Percentiles rank a stretch among this genome's conserved stretches.
Conservation (phyloP, 2,113 vertebrate species). For the Stictonetta naevosa region DNA sequence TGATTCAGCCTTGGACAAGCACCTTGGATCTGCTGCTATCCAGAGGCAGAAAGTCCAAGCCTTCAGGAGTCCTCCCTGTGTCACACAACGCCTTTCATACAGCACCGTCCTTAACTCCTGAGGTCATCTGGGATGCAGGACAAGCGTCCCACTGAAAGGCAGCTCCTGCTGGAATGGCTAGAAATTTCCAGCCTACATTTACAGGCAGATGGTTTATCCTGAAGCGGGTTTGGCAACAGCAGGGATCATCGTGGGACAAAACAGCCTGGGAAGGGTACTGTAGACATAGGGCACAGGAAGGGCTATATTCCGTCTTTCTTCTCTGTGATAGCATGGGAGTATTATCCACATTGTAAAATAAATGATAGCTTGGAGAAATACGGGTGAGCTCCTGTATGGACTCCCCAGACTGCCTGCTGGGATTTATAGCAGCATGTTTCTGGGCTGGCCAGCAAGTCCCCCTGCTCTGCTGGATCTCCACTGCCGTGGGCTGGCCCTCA, state of each 20-base stretch:
- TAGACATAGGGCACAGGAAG: neutral
- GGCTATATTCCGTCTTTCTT: neutral
- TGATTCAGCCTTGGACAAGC: neutral
- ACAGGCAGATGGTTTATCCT: neutral
- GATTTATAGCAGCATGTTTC: neutral
- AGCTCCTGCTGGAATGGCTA: neutral
- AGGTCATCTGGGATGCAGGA: neutral
- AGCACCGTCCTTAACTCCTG: neutral
- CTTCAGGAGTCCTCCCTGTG: neutral
- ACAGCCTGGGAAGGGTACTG: neutral
- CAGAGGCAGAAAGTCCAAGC: neutral
- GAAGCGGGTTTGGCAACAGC: neutral
- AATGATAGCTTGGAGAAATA: neutral
- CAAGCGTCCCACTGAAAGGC: neutral
- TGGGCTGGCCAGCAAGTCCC: neutral
- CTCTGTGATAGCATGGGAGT: neutral
- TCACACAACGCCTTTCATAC: neutral
- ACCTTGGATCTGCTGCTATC: neutral
- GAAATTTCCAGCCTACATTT: neutral
- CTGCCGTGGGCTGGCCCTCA: accelerated
- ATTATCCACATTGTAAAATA: neutral
- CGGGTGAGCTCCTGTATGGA: accelerated
- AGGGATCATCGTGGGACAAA: neutral
- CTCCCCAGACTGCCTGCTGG: neutral
- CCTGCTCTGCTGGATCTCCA: neutral